Evolutionary conservation across 2,797 vertebrate genomes (phyloP).

Genomic region (Molothrus ater): DNA sequence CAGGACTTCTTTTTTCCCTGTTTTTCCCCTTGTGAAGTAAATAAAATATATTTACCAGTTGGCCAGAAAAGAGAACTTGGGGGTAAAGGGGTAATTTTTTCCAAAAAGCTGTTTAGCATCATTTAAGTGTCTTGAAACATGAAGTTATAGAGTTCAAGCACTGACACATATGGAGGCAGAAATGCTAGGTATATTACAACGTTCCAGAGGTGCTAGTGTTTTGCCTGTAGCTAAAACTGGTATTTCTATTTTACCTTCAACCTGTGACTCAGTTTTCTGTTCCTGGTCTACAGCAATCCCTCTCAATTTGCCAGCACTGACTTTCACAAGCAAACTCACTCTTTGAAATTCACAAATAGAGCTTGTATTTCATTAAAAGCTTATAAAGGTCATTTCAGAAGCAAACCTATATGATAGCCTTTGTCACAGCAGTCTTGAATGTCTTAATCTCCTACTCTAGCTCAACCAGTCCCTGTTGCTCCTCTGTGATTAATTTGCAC

Average conservation of each 20-base stretch:
- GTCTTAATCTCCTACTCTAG: neutral
- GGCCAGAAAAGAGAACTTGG: neutral
- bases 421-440: neutral
- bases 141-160: neutral
- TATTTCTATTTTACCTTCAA: neutral
- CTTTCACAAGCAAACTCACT: neutral
- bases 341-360: neutral
- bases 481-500: neutral
- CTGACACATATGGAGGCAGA: neutral
- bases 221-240: neutral
- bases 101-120: neutral
- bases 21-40: neutral
- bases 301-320: neutral
- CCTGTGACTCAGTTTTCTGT: neutral
- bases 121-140: neutral
- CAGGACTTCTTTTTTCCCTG: neutral
- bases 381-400: neutral
- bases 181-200: accelerated
- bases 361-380: neutral
- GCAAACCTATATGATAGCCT: neutral
- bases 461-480: neutral
- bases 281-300: neutral
- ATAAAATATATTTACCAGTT: neutral
- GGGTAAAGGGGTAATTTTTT: neutral
- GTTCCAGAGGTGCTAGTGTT: neutral